phyloP scores from a whole-genome alignment of 2,888 invertebrate genomes.

The Petrolisthes manimaculis region DNA sequence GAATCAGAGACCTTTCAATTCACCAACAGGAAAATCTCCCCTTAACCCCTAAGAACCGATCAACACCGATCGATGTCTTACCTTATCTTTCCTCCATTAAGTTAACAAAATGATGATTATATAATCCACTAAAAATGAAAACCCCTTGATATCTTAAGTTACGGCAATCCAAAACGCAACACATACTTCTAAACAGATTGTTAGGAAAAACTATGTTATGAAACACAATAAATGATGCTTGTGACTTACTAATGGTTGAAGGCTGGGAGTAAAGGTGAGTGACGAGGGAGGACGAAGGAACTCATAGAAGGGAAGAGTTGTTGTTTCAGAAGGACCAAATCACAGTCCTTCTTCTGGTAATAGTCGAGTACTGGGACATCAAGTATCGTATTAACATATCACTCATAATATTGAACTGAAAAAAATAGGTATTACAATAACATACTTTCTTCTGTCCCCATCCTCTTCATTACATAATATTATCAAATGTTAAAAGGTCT shows the following conservation, averaged over 20 bases:
- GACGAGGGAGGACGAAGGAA: slow-evolving; percentile 46
- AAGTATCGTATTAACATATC: background rate
- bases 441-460: background rate
- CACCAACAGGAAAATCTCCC: too few species aligned
- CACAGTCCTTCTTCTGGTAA: slow-evolving; percentile 56
- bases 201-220: too few species aligned
- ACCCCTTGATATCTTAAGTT: too few species aligned
- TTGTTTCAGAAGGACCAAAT: slow-evolving; percentile 58
- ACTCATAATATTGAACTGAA: background rate
- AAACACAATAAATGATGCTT: too few species aligned
- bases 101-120: too few species aligned
- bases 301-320: slow-evolving; percentile 54
- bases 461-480: background rate
- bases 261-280: slow-evolving; percentile 55
- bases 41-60: too few species aligned
- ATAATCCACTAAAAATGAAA: too few species aligned
- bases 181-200: too few species aligned
- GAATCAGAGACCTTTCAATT: too few species aligned
- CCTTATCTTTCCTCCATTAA: too few species aligned
- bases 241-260: slow-evolving; percentile 60
- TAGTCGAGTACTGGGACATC: slow-evolving; percentile 52
- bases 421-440: background rate
- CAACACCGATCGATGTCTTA: too few species aligned
- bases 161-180: too few species aligned
- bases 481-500: background rate